Evolutionary conservation across 2,113 vertebrate species (phyloP).

Genomic region (Meriones unguiculatus): DNA sequence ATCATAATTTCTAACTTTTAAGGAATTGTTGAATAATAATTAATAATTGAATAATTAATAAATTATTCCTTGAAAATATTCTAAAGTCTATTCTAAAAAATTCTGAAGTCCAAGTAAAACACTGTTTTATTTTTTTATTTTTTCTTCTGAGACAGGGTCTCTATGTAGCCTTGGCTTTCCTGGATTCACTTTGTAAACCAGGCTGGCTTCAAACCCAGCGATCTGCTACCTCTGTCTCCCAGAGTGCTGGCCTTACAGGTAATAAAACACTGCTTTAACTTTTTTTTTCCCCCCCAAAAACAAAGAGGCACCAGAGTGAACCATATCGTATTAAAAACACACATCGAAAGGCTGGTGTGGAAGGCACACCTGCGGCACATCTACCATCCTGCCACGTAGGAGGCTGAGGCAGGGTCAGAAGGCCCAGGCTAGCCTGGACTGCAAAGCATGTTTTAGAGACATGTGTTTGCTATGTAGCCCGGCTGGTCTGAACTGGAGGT

Average conservation of each 20-base stretch:
- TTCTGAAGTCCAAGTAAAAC: slow-evolving; percentile 1
- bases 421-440: not conserved
- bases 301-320: not conserved
- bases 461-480: not conserved
- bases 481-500: not conserved
- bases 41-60: too few relatives aligned
- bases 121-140: not conserved
- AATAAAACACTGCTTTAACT: slow-evolving; percentile 32
- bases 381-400: not conserved
- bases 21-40: too few relatives aligned
- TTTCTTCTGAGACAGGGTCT: too few relatives aligned
- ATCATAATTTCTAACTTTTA: not conserved
- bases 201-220: too few relatives aligned
- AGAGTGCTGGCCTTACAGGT: too few relatives aligned
- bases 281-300: not conserved
- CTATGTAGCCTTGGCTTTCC: too few relatives aligned
- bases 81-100: slow-evolving; percentile 19
- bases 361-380: too few relatives aligned
- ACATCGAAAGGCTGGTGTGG: not conserved
- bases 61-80: slow-evolving; percentile 44
- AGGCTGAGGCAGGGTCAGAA: not conserved
- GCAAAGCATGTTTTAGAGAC: not conserved
- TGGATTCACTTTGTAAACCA: too few relatives aligned
- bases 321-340: not conserved
- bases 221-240: too few relatives aligned